Percentiles rank a stretch among this genome's conserved stretches.
Conservation (phyloP, 2,888 invertebrate genomes). For the Dermolepida albohirtum region DNA sequence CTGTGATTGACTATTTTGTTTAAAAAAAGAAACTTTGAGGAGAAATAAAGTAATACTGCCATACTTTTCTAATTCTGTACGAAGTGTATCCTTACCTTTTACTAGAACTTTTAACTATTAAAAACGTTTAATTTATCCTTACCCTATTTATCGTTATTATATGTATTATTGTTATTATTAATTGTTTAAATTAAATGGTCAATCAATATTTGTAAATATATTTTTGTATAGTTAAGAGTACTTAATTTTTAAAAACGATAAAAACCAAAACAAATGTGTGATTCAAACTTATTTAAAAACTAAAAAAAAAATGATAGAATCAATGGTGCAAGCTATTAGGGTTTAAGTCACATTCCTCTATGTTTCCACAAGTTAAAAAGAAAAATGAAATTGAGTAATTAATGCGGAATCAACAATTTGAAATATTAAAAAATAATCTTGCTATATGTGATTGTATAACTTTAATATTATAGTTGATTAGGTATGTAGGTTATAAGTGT, state of each 20-base stretch:
- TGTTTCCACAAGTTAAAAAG: constrained; percentile 51
- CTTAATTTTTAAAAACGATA: constrained; percentile 45
- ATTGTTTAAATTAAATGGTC: constrained; percentile 44
- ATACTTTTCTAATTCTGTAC: constrained; percentile 32
- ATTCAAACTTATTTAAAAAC: constrained; percentile 48
- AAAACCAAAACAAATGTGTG: constrained; percentile 43
- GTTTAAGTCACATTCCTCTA: constrained; percentile 59
- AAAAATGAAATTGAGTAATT: constrained; percentile 46
- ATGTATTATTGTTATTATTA: constrained; percentile 10
- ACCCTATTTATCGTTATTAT: neutral
- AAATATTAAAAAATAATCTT: constrained; percentile 43
- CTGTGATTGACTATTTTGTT: constrained; percentile 45
- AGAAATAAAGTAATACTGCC: constrained; percentile 39
- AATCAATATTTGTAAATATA: constrained; percentile 42
- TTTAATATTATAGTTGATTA: constrained; percentile 51
- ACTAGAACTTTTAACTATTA: no score
- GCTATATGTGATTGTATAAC: constrained; percentile 50
- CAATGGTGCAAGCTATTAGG: constrained; percentile 61
- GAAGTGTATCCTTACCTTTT: constrained; percentile 16
- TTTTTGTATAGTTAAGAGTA: constrained; percentile 45
- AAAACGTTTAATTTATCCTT: neutral
- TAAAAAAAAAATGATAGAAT: constrained; percentile 55
- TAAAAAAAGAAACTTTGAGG: constrained; percentile 32
- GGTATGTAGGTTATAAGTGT: constrained; percentile 44
- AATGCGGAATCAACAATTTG: constrained; percentile 38